Conservation (phyloP, 2,113 vertebrate species). For the Monarcha castaneiventris region DNA sequence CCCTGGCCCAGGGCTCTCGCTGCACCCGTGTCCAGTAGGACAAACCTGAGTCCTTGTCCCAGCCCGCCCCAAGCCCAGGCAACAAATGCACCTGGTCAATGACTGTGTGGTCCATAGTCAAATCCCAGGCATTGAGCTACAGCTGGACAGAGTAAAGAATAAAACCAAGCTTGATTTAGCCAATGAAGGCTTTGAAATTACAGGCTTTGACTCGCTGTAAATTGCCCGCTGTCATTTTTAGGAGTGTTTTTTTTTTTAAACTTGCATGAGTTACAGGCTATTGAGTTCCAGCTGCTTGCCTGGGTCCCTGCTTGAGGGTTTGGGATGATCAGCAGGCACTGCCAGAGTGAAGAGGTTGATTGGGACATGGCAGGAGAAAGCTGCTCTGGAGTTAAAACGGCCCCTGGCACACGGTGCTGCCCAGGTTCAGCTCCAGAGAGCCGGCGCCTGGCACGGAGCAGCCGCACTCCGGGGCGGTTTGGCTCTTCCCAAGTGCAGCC, state of each 20-base stretch:
- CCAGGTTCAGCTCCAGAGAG: neutral
- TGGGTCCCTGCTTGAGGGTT: neutral
- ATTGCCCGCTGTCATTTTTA: neutral
- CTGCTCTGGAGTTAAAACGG: neutral
- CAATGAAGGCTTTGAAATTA: neutral
- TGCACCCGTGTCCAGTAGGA: neutral
- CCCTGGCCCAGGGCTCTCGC: neutral
- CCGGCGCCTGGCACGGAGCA: neutral
- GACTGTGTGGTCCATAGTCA: accelerated
- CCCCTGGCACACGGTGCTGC: neutral
- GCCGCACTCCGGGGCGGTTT: neutral
- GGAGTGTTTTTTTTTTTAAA: neutral
- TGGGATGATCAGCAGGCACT: neutral
- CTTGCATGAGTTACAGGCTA: neutral
- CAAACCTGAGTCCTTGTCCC: neutral
- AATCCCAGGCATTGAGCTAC: neutral
- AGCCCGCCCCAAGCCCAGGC: neutral
- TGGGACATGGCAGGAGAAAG: neutral
- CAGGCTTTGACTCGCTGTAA: neutral
- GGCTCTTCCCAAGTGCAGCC: neutral
- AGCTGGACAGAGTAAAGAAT: neutral
- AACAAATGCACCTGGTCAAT: neutral
- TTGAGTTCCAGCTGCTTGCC: conserved; percentile 36
- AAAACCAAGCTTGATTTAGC: neutral
- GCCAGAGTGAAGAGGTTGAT: neutral